phyloP scores from a whole-genome alignment of 2,113 vertebrate genomes.

The Scomber japonicus region DNA sequence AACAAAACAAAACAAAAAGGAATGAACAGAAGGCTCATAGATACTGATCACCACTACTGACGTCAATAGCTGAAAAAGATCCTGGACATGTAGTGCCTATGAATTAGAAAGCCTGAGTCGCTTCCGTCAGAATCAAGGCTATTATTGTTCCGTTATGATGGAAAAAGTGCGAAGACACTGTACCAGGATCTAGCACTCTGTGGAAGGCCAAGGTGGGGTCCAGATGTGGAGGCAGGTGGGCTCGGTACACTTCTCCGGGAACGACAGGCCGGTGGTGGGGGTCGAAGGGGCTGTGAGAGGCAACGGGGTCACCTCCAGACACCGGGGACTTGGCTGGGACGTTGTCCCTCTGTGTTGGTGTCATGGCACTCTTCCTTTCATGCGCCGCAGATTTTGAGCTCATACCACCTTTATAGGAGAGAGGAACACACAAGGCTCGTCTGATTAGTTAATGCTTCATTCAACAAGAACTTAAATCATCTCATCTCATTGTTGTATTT shows the following conservation, averaged over 20 bases:
- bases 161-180: neutral
- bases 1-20: constrained; percentile 24
- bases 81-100: constrained; percentile 43
- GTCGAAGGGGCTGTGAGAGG: constrained; percentile 94
- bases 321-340: constrained; percentile 95
- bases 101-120: constrained; percentile 35
- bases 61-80: constrained; percentile 61
- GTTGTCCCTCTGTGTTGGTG: constrained; percentile 94
- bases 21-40: constrained; percentile 62
- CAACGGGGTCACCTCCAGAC: constrained; percentile 89
- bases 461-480: neutral
- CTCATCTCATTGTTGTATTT: neutral
- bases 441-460: neutral
- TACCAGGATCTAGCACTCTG: constrained; percentile 94
- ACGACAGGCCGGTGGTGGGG: constrained; percentile 90
- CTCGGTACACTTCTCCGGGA: constrained; percentile 90
- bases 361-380: constrained; percentile 94
- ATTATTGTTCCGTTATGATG: neutral
- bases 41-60: constrained; percentile 61
- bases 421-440: neutral
- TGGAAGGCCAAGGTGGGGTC: constrained; percentile 93
- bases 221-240: constrained; percentile 91
- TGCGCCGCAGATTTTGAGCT: constrained; percentile 91
- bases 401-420: constrained; percentile 83
- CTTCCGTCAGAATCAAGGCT: constrained; percentile 31